Conservation (phyloP, 1,140 invertebrate genomes). For the Drosophila murphyi region DNA sequence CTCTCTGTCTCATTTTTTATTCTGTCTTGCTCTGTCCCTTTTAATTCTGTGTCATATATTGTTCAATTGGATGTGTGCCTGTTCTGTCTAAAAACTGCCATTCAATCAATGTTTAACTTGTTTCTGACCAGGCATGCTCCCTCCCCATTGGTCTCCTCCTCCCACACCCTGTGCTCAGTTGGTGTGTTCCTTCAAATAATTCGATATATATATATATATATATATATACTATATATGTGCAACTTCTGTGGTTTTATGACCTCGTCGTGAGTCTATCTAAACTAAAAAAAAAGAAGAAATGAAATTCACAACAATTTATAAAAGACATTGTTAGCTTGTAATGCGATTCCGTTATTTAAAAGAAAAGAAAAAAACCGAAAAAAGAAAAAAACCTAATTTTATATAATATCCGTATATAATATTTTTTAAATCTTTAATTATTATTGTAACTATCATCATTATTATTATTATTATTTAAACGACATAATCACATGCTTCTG, state of each 20-base stretch:
- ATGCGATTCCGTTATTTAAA: conserved; percentile 51
- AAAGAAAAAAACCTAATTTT: conserved; percentile 25
- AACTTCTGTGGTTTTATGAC: conserved; percentile 13
- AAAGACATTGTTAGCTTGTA: conserved; percentile 75
- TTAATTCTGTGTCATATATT: background rate
- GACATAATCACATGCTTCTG: conserved; percentile 45
- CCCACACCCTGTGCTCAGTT: background rate
- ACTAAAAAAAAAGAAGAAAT: too few species aligned
- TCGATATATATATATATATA: background rate
- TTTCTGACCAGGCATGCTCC: background rate
- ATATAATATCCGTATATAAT: conserved; percentile 3
- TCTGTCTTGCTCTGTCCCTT: background rate
- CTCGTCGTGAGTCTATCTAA: conserved; percentile 19
- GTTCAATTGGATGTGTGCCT: background rate
- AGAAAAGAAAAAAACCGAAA: conserved; percentile 14
- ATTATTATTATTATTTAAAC: conserved; percentile 31
- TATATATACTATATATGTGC: conserved; percentile 11
- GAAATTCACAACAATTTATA: conserved; percentile 64
- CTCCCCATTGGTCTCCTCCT: background rate
- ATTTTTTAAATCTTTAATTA: conserved; percentile 24
- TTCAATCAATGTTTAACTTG: conserved; percentile 3
- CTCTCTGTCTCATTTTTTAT: background rate
- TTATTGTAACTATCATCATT: conserved; percentile 17
- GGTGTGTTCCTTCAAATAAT: conserved; percentile 5
- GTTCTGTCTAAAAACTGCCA: background rate